phyloP scores from a whole-genome alignment of 2,888 invertebrate species.

The Aporophyla nigra region DNA sequence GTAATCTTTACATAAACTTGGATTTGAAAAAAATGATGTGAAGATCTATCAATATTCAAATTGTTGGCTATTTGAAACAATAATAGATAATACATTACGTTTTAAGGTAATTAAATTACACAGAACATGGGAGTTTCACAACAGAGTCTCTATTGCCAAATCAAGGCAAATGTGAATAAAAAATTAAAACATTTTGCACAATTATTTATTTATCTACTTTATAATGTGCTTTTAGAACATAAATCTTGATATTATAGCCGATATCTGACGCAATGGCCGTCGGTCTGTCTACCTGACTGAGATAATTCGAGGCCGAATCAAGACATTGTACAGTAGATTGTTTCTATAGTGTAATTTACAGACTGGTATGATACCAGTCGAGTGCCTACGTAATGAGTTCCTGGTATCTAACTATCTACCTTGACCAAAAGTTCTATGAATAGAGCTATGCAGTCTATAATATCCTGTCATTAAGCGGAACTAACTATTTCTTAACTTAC shows the following conservation, averaged over 20 bases:
- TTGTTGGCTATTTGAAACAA: no score
- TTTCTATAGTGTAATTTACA: conserved; percentile 44
- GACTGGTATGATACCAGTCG: conserved; percentile 17
- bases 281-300: conserved; percentile 24
- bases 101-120: background rate
- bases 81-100: background rate
- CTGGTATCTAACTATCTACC: conserved; percentile 32
- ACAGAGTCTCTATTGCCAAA: conserved; percentile 38
- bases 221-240: conserved; percentile 31
- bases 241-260: conserved; percentile 42
- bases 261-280: conserved; percentile 37
- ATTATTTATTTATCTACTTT: conserved; percentile 45
- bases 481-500: conserved; percentile 18
- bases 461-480: conserved; percentile 17
- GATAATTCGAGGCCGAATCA: conserved; percentile 57
- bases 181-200: conserved; percentile 37
- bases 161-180: conserved; percentile 28
- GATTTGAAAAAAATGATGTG: no score
- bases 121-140: conserved; percentile 22
- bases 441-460: conserved; percentile 8
- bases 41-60: conserved; percentile 8
- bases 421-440: conserved; percentile 32
- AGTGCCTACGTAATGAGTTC: conserved; percentile 30
- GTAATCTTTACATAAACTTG: no score
- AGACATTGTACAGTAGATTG: conserved; percentile 49